These are phyloP conservation scores for Agapornis canus DNA, from an alignment of 2,797 vertebrate species.

Conservation along the genomic window DNA sequence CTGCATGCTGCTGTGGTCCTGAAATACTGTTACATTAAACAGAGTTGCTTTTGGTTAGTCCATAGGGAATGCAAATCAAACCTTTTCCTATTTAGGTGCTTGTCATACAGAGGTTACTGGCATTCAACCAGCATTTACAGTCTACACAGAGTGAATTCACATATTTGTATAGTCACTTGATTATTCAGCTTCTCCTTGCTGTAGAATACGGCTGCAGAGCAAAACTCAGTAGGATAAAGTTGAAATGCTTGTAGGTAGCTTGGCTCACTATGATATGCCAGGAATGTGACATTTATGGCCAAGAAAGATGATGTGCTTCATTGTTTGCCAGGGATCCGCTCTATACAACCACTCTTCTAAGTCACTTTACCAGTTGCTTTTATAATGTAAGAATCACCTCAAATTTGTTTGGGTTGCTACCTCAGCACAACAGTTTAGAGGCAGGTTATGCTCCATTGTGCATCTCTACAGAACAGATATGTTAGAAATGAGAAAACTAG, in stretches of 20 bases:
- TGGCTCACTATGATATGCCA: not conserved
- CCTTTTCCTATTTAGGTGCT: not conserved
- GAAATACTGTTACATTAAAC: not conserved
- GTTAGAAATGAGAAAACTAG: not conserved
- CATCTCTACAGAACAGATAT: not conserved
- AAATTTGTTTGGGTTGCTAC: not conserved
- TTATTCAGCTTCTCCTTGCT: not conserved
- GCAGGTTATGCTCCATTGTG: not conserved
- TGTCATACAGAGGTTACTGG: not conserved
- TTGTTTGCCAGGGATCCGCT: not conserved
- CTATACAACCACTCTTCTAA: not conserved
- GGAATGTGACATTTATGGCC: not conserved
- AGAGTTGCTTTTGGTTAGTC: not conserved
- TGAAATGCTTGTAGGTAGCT: not conserved
- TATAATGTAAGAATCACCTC: not conserved
- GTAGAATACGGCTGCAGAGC: not conserved
- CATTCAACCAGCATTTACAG: not conserved
- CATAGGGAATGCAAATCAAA: not conserved
- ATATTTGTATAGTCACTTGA: not conserved
- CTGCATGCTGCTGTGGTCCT: not conserved
- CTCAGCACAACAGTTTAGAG: not conserved
- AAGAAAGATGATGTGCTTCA: not conserved
- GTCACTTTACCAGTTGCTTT: not conserved
- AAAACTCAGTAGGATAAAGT: not conserved
- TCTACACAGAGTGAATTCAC: not conserved